These are phyloP conservation scores for Ostrea edulis DNA, from an alignment of 1,140 invertebrate genomes.

Conservation along the genomic window DNA sequence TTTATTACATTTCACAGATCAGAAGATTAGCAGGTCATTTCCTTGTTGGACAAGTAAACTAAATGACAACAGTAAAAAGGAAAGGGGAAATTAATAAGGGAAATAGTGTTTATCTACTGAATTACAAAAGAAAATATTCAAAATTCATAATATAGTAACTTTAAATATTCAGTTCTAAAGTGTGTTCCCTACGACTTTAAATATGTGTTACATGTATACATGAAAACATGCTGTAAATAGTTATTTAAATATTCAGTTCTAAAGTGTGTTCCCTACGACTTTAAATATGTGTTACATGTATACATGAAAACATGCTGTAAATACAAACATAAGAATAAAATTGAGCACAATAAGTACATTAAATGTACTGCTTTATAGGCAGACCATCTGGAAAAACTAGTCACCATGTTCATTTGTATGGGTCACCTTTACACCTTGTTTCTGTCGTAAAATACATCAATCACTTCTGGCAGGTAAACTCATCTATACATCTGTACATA, in stretches of 20 bases:
- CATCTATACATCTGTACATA: background rate
- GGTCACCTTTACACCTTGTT: slow-evolving; percentile 31
- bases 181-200: too few species aligned
- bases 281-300: background rate
- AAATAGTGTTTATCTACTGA: background rate
- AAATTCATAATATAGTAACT: too few species aligned
- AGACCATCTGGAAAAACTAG: background rate
- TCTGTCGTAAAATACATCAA: background rate
- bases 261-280: too few species aligned
- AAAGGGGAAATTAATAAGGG: slow-evolving; percentile 20
- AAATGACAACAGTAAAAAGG: background rate
- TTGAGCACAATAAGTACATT: background rate
- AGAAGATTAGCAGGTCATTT: slow-evolving; percentile 19
- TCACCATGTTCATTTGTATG: background rate
- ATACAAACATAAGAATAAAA: background rate
- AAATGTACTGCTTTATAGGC: background rate
- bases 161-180: too few species aligned
- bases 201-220: background rate
- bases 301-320: background rate
- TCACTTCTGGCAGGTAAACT: slow-evolving; percentile 4
- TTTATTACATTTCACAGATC: background rate
- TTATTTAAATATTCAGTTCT: too few species aligned
- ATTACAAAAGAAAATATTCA: background rate
- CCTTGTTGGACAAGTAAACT: slow-evolving; percentile 20
- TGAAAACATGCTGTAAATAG: background rate